These are phyloP conservation scores for Chlorospingus semifuscus DNA, from an alignment of 2,797 vertebrate species.

Conservation along the genomic window DNA sequence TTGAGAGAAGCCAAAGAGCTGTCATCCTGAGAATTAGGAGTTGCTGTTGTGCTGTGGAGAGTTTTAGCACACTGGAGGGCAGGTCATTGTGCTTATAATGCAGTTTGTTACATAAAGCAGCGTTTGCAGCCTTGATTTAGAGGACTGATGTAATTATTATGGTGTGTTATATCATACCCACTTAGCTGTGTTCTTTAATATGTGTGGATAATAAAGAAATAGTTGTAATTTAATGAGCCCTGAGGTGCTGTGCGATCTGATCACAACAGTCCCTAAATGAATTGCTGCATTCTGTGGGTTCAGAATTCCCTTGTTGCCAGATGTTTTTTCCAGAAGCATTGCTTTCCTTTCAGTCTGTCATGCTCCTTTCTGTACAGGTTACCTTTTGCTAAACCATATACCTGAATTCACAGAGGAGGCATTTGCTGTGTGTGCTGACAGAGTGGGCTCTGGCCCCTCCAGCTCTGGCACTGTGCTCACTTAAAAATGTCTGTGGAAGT, in stretches of 20 bases:
- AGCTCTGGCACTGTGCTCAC: neutral
- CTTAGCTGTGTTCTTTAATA: neutral
- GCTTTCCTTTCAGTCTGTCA: neutral
- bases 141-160: slow-evolving; percentile 13
- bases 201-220: neutral
- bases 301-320: neutral
- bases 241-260: neutral
- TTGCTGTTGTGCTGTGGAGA: neutral
- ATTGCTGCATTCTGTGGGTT: neutral
- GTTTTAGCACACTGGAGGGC: neutral
- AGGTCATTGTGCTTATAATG: neutral
- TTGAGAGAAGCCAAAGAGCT: neutral
- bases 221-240: slow-evolving; percentile 1
- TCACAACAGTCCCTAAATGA: neutral
- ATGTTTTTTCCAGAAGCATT: neutral
- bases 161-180: neutral
- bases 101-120: neutral
- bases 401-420: neutral
- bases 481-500: neutral
- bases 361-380: neutral
- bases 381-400: neutral
- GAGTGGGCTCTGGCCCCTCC: neutral
- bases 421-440: neutral
- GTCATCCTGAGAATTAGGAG: neutral
- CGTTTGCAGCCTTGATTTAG: slow-evolving; percentile 22